Percentiles rank a stretch among this genome's conserved stretches.
Evolutionary conservation across 2,888 invertebrate genomes (phyloP).

Genomic region (Beris chalybata): DNA sequence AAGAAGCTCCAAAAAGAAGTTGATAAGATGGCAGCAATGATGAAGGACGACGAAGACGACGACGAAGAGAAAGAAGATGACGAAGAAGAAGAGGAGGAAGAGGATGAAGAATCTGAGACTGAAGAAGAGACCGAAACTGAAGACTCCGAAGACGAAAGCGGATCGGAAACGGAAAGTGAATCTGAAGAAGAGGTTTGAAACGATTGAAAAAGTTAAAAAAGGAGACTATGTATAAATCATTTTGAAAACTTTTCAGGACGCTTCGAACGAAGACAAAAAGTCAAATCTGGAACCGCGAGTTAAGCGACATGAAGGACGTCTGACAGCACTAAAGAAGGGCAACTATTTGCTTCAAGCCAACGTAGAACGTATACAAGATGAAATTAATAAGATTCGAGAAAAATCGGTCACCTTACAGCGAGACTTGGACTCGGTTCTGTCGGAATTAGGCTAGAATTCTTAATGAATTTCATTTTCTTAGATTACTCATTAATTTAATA

Average conservation of each 20-base stretch:
- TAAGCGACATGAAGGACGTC: constrained; percentile 76
- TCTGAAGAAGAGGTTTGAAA: constrained; percentile 65
- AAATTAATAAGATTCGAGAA: constrained; percentile 80
- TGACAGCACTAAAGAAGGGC: constrained; percentile 82
- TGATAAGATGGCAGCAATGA: constrained; percentile 85
- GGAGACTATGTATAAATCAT: background rate
- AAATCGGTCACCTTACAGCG: constrained; percentile 75
- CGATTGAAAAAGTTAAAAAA: background rate
- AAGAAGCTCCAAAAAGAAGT: constrained; percentile 84
- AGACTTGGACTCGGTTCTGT: constrained; percentile 82
- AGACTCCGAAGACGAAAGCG: constrained; percentile 64
- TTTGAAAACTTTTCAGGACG: constrained; percentile 58
- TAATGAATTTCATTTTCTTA: constrained; percentile 12
- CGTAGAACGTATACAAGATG: constrained; percentile 84
- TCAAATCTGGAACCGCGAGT: constrained; percentile 65
- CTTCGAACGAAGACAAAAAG: constrained; percentile 68
- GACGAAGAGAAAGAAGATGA: constrained; percentile 62
- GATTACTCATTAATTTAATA: constrained; percentile 22
- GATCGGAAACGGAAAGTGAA: constrained; percentile 69
- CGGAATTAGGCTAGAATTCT: constrained; percentile 72
- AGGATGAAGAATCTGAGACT: constrained; percentile 58
- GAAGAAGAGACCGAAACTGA: constrained; percentile 51
- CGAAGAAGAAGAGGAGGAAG: constrained; percentile 57
- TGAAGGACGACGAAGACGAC: constrained; percentile 77
- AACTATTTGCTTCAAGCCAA: constrained; percentile 86